These are phyloP conservation scores for Agrypnus murinus DNA, from an alignment of 2,888 invertebrate species.

Conservation along the genomic window DNA sequence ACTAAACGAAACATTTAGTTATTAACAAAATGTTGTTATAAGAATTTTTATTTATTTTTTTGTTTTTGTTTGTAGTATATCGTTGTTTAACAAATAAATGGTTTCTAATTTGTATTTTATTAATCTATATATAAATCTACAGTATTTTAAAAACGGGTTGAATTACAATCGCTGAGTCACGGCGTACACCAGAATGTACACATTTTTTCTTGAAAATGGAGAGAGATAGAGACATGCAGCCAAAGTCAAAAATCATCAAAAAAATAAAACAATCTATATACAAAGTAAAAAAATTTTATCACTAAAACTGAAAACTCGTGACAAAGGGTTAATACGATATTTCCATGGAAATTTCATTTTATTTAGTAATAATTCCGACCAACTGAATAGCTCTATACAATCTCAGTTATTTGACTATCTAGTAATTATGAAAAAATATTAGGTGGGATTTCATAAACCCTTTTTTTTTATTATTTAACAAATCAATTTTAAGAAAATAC, in stretches of 20 bases:
- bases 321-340: constrained; percentile 28
- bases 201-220: constrained; percentile 1
- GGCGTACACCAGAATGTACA: constrained; percentile 10
- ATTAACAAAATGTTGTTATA: neutral
- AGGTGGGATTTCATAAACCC: no score
- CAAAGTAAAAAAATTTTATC: constrained; percentile 18
- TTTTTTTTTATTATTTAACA: no score
- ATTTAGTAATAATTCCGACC: no score
- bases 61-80: constrained; percentile 17
- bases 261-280: neutral
- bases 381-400: no score
- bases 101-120: neutral
- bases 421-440: no score
- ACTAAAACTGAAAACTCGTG: constrained; percentile 11
- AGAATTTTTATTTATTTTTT: neutral
- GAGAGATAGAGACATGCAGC: constrained; percentile 1
- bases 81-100: neutral
- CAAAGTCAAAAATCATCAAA: constrained; percentile 17
- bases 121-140: neutral
- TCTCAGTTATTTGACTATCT: no score
- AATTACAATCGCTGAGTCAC: constrained; percentile 15
- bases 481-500: no score
- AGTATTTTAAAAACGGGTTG: no score
- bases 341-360: no score
- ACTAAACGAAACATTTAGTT: neutral